Evolutionary conservation across 2,888 invertebrate genomes (phyloP).

Genomic region (Bombylius major): DNA sequence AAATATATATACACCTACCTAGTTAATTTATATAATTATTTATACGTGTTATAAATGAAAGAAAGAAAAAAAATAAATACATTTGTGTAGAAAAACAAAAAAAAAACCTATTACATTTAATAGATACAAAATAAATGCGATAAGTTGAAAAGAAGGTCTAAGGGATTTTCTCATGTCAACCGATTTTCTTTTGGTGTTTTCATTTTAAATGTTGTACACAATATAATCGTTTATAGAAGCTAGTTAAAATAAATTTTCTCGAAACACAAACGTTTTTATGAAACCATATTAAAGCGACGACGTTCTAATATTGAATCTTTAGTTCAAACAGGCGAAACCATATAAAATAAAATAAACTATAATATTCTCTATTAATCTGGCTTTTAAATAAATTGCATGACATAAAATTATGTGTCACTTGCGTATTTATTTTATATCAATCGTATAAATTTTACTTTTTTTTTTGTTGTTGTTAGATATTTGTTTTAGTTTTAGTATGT

Average conservation of each 20-base stretch:
- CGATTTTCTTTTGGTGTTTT: conserved; percentile 1
- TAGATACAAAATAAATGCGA: too few relatives aligned
- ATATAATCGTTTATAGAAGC: conserved; percentile 2
- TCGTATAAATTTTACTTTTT: neutral
- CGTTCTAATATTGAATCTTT: conserved; percentile 5
- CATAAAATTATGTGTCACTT: conserved; percentile 20
- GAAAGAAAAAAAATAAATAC: too few relatives aligned
- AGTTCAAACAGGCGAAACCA: conserved; percentile 8
- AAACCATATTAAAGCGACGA: conserved; percentile 13
- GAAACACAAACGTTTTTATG: conserved; percentile 8
- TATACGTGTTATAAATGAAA: too few relatives aligned
- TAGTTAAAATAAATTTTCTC: conserved; percentile 8
- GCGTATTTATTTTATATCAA: conserved; percentile 10
- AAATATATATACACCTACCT: too few relatives aligned
- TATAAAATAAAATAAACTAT: neutral
- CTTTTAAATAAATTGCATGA: conserved; percentile 22
- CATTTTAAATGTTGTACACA: neutral
- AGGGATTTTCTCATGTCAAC: conserved; percentile 2
- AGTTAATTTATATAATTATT: too few relatives aligned
- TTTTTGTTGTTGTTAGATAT: too few relatives aligned
- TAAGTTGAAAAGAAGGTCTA: neutral
- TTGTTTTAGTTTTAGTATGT: too few relatives aligned
- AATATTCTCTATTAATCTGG: conserved; percentile 15
- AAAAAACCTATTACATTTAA: too few relatives aligned
- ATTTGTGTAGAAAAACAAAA: neutral